Evolutionary conservation across 2,888 invertebrate species (phyloP), one percentile per base, ranked within the genome.

Genomic region (Morinoia aosen): DNA sequence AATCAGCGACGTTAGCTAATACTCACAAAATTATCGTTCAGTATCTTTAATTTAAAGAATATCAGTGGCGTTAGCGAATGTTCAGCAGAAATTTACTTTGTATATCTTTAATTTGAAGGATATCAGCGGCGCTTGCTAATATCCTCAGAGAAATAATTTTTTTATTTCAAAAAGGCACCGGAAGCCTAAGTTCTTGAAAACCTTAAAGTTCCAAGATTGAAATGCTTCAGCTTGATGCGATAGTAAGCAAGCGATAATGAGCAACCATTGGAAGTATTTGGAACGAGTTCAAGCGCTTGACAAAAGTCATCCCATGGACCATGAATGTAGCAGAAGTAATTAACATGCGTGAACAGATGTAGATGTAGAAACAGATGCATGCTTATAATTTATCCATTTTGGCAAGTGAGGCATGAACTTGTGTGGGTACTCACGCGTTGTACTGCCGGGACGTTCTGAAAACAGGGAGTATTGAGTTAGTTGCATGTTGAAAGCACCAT

Each of bases 371-470:
- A 76, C 25, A 76, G 33, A 16, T 76, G 10, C 33, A 76, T 76
- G 76, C 76, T 76, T 8, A 25, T 76, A 76, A 76, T 76, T 25
- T 33, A 25, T 33, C 25, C 76, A 76, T 25, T 16, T 3, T 33
- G 33, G 33, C 25, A 33, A 16, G 25, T 76, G 76, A 16, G 76
- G 76, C 25, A 33, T 76, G 76, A 76, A 33, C 8, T 76, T 76
- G 76, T 76, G 33, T 76, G 19, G 14, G 93, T 93, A 93, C 93
- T 93, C 57, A 93, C 93, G 93, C 7, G 93, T 93, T 12, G 57
- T 57, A 25, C 33, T 93, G 93, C 48, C 93, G 12, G 93, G 93
- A 48, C 57, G 56, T 33, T 93, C 93, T 93, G 93, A 56, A 93
- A 93, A 57, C 48, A 93, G 25, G 93, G 58, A 33, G 33, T 57